Conservation (phyloP, 2,797 vertebrate genomes). For the Alfaro cultratus region DNA sequence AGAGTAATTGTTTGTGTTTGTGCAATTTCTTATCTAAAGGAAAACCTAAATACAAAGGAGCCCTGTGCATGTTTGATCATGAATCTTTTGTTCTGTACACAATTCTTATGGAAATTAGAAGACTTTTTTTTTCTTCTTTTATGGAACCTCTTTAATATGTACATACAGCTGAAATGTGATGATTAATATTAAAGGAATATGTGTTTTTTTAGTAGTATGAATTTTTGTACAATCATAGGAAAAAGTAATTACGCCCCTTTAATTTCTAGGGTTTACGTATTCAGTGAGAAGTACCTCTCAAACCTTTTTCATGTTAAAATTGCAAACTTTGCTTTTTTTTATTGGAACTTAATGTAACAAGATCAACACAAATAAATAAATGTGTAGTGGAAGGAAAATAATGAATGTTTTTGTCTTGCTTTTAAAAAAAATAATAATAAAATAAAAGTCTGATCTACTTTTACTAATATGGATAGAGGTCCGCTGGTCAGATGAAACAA, state of each 20-base stretch:
- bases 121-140: background rate
- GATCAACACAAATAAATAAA: background rate
- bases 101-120: conserved; percentile 1
- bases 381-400: background rate
- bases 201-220: background rate
- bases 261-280: background rate
- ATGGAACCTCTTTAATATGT: conserved; percentile 1
- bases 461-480: too few species aligned
- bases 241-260: background rate
- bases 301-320: background rate
- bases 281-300: background rate
- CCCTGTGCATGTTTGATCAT: conserved; percentile 18
- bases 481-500: too few species aligned
- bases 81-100: background rate
- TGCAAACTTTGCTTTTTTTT: background rate
- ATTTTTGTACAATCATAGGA: background rate
- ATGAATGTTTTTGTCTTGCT: background rate
- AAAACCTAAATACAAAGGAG: conserved; percentile 17
- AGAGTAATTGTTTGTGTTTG: conserved; percentile 18
- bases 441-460: too few species aligned
- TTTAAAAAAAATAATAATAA: too few species aligned
- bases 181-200: background rate
- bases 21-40: conserved; percentile 23
- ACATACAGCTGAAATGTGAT: background rate
- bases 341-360: background rate